phyloP scores from a whole-genome alignment of 2,888 invertebrate species.

The Ochlodes sylvanus region DNA sequence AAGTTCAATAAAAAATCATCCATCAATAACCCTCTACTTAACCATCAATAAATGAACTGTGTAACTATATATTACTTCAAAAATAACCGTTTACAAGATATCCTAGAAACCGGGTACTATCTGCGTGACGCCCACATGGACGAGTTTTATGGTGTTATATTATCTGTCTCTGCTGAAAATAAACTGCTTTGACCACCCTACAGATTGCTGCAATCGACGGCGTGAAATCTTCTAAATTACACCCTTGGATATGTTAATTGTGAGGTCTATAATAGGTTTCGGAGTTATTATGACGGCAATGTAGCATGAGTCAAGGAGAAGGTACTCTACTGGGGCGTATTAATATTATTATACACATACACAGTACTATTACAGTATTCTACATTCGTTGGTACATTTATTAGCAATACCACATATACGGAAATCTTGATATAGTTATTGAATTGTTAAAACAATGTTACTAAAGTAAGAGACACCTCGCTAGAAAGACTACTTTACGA shows the following conservation, averaged over 20 bases:
- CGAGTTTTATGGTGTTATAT: constrained; percentile 70
- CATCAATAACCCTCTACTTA: too few species aligned
- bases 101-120: constrained; percentile 63
- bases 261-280: constrained; percentile 29
- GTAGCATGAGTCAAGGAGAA: constrained; percentile 10
- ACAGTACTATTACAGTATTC: not conserved
- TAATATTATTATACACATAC: constrained; percentile 6
- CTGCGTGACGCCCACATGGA: constrained; percentile 70
- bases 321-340: not conserved
- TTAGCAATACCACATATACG: too few species aligned
- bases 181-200: constrained; percentile 55
- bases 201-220: constrained; percentile 37
- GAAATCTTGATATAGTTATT: too few species aligned
- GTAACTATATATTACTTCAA: constrained; percentile 13
- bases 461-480: too few species aligned
- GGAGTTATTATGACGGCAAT: constrained; percentile 30
- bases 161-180: constrained; percentile 76
- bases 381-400: not conserved
- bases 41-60: too few species aligned
- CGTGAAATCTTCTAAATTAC: constrained; percentile 38
- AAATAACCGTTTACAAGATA: constrained; percentile 75
- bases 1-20: too few species aligned
- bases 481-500: too few species aligned
- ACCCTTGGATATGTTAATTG: constrained; percentile 37
- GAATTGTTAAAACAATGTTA: too few species aligned